Percentiles rank a stretch among this genome's conserved stretches.
These are phyloP conservation scores for Apamea epomidion DNA, from an alignment of 2,888 invertebrate species.

Conservation along the genomic window DNA sequence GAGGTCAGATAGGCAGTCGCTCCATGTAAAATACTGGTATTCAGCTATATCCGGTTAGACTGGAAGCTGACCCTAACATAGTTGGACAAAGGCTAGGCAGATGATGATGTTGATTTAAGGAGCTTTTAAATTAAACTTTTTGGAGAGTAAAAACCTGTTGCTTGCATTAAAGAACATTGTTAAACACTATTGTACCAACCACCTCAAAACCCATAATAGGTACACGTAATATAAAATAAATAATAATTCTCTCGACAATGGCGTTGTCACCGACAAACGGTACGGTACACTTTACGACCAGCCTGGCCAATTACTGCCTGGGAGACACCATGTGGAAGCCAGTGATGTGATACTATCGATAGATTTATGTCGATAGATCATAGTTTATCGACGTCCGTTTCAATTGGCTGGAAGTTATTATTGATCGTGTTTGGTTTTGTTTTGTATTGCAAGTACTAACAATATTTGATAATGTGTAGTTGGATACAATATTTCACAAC, in stretches of 20 bases:
- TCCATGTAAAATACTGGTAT: no score
- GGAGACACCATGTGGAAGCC: conserved; percentile 81
- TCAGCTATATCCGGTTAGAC: no score
- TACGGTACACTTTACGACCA: conserved; percentile 73
- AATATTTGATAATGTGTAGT: not conserved
- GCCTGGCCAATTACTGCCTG: conserved; percentile 84
- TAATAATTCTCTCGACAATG: conserved; percentile 63
- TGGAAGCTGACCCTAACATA: no score
- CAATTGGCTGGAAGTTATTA: conserved; percentile 49
- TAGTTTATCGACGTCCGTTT: conserved; percentile 51
- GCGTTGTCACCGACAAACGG: conserved; percentile 71
- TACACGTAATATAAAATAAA: conserved; percentile 57
- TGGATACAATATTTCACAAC: no score
- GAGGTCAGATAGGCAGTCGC: no score
- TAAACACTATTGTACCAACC: conserved; percentile 1
- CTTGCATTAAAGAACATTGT: not conserved
- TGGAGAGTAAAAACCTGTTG: not conserved
- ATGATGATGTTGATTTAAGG: no score
- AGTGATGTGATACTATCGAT: conserved; percentile 72
- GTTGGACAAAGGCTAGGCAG: no score
- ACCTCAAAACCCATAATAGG: conserved; percentile 20
- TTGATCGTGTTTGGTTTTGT: conserved; percentile 21
- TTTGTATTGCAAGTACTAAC: not conserved
- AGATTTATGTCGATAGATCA: conserved; percentile 62
- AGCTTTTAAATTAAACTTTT: not conserved